Base-by-base conservation (phyloP, 35 echinoderm and acorn worm species). In the Acanthaster planci region DNA sequence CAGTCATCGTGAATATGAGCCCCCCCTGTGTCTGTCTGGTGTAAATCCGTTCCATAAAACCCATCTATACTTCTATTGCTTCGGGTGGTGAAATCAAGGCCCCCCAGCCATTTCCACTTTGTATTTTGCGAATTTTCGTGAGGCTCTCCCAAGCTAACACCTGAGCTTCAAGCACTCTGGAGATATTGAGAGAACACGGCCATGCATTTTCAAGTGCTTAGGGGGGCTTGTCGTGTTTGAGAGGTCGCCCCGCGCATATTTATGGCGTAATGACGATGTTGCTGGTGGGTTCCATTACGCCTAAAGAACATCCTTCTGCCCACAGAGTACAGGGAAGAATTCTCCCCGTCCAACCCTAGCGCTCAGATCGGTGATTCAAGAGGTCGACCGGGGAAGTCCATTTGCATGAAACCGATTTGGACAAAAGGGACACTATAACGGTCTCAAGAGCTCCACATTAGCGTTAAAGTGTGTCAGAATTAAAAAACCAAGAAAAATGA, bases 151-250 rank as follows among this genome's bases (percentile, higher is more conserved):
- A 47, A 72, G 7, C 29, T 72, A 72, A 35, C 64, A 72, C 64
- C 64, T 72, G 64, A 72, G 64, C 34, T 34, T 72, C 64, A 72
- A 72, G 64, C 64, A 26, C 64, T 31, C 64, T 72, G 64, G 23
- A 72, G 64, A 72, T 72, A 72, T 72, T 35, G 64, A 72, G 64
- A 72, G 64, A 72, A 72, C 30, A 72, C 64, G 64, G 64, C 64
- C 22, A 26, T 72, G 64, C 64, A 30, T 72, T 72, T 72, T 72
- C 29, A 72, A 72, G 64, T 31, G 64, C 26, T 26, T 26, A 72
- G 18, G 64, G 64, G 64, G 64, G 64, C 64, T 7, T 72, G 64
- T 35, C 22, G 64, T 68, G 60, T 68, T 72, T 34, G 64, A 72
- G 34, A 72, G 64, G 64, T 72, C 34, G 34, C 23, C 64, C 34